Evolutionary conservation across 2,113 vertebrate species (phyloP), one percentile per base, ranked within the genome.

Genomic region (Talpa occidentalis): DNA sequence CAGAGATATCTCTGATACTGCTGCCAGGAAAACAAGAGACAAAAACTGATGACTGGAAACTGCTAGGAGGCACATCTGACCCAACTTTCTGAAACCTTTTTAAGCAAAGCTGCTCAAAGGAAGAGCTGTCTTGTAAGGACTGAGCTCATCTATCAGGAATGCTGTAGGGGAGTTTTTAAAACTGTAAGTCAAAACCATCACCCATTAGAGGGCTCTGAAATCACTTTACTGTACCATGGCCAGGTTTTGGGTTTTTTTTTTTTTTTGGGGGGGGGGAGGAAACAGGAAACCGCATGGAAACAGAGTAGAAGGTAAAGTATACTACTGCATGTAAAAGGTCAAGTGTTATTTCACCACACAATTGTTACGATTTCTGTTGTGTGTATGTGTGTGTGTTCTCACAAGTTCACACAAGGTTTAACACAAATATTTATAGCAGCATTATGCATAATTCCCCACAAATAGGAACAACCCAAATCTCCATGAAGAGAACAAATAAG

Each of bases 11-110:
- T 86, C 52, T 77, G 81, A 76, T 14, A 62, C 15, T 37, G 6
- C 64, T 81, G 35, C 35, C 69, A 94, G 77, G 10, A 82, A 82
- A 87, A 81, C 21, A 64, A 81, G 69, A 82, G 87, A 90, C 24
- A 81, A 93, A 95, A 90, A 22, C 42, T 35, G 66, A 78, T 47
- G 35, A 22, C 28, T 67, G 22, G 28, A 62, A 70, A 32, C 26
- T 47, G 7, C 49, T 73, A 54, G 35, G 49, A 93, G 49, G 59
- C 24, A 76, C 30, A 47, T 14, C 54, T 44, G 60, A 72, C 30
- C 78, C 52, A 70, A 78, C 12, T n/a, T 88, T 77, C 52, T 88
- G 44, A 56, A 91, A 24, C 22, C 42, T 44, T 69, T 84, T 85
- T 19, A 56, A 59, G 17, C 67, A 70, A 22, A 81, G 30, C 26